A percentile compares a stretch with the other conserved stretches of the same genome.
phyloP scores from a whole-genome alignment of 2,888 invertebrate genomes.

The Amitus sp. region DNA sequence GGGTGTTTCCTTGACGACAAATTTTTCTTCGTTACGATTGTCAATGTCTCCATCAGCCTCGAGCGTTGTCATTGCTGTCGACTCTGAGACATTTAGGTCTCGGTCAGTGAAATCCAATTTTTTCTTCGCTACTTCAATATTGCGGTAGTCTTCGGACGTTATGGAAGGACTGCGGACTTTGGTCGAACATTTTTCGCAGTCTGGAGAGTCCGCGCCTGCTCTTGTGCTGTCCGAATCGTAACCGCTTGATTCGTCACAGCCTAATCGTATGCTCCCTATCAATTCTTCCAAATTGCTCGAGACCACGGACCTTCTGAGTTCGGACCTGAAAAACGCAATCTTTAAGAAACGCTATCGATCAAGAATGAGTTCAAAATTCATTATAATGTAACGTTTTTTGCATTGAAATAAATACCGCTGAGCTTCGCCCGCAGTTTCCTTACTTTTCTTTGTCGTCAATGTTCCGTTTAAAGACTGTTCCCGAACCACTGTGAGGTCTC shows the following conservation, averaged over 20 bases:
- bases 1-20: conserved; percentile 33
- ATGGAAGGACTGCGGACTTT: conserved; percentile 54
- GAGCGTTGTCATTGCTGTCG: conserved; percentile 37
- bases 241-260: conserved; percentile 71
- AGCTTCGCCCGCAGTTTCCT: too few relatives aligned
- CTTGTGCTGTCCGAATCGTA: conserved; percentile 72
- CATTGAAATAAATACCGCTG: too few relatives aligned
- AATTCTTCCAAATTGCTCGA: conserved; percentile 55
- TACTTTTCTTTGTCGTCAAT: conserved; percentile 24
- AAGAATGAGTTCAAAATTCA: too few relatives aligned
- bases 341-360: too few relatives aligned
- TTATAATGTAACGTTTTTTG: neutral
- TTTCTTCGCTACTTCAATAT: conserved; percentile 38
- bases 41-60: conserved; percentile 49
- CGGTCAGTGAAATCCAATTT: neutral
- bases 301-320: conserved; percentile 38
- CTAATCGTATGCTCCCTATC: conserved; percentile 59
- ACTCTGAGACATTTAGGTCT: conserved; percentile 25
- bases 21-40: conserved; percentile 49
- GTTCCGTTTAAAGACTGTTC: neutral
- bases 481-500: neutral
- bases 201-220: conserved; percentile 68
- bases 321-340: conserved; percentile 33
- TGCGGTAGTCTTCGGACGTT: conserved; percentile 56
- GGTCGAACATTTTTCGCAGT: conserved; percentile 57